Base-by-base conservation (phyloP, 1,140 invertebrate species). In the Drosophila saltans region DNA sequence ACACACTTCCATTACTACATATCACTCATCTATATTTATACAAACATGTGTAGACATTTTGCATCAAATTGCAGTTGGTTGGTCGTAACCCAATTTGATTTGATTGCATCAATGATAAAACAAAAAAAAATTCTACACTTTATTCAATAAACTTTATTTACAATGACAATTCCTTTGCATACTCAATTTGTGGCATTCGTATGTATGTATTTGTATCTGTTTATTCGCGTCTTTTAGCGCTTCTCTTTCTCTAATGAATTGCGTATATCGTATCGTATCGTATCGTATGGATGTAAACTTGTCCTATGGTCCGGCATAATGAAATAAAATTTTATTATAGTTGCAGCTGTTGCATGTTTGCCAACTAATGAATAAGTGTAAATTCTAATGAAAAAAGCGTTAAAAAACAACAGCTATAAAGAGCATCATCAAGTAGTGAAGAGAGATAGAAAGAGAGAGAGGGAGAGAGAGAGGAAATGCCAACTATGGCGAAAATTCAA, bases 361-460 rank as follows among this genome's bases (percentile, higher is more conserved):
- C 73, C 81, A 84, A 84, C 84, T 89, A 88, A 89, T 88, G 84
- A 88, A 88, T 84, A 84, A 89, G 84, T 81, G 84, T 88, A 88
- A 88, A 89, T 89, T 88, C 84, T 83, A 89, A 81, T 89, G 78
- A 72, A 88, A 75, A 86, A 79, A 80, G 79, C 76, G 83, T 75
- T 78, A 77, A 80, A 62, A 52, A 79, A 69, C 62, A 78, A 69
- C 30, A 65, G 52, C 41, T 41, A 41, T 28, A 33, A 65, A 36
- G 28, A 71, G 43, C 55, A 52, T 52, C 45, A 52, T 52, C 45
- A 52, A 52, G 45, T 52, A 26, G 21, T 26, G 21, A 5, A 26
- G 45, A 64, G 41, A 58, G 26, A n/a, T 30, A 26, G 39, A 55
- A 36, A 26, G n/a, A 43, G 60, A 43, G n/a, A 16, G 24, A 58